These are phyloP conservation scores for Melanotaenia maccullochi DNA, from an alignment of 2,797 vertebrate genomes.

Conservation along the genomic window DNA sequence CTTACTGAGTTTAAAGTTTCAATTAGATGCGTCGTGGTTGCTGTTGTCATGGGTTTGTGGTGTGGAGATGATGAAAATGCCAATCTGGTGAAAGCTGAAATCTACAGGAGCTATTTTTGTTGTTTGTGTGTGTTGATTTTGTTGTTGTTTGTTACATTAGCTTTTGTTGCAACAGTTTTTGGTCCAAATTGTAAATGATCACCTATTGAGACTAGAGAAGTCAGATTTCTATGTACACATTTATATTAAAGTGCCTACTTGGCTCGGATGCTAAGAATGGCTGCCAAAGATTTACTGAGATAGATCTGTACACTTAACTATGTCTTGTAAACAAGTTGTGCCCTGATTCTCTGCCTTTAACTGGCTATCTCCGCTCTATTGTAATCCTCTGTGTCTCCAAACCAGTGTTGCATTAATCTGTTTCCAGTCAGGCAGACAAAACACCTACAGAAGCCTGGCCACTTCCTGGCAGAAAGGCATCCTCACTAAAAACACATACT, in stretches of 20 bases:
- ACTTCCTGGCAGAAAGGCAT: constrained; percentile 37
- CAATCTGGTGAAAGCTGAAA: constrained; percentile 11
- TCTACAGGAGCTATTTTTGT: not conserved
- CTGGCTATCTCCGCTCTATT: not conserved
- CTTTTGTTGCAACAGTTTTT: not conserved
- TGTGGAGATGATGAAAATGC: constrained; percentile 30
- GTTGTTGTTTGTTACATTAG: too few species aligned
- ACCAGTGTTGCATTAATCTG: constrained; percentile 3
- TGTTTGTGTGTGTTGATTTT: too few species aligned
- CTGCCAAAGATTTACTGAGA: constrained; percentile 29
- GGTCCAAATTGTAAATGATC: not conserved
- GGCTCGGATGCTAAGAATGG: not conserved
- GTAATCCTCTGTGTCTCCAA: not conserved
- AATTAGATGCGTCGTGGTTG: constrained; percentile 31
- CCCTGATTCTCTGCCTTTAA: not conserved
- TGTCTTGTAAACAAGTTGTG: constrained; percentile 27
- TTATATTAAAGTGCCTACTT: constrained; percentile 16
- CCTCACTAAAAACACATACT: constrained; percentile 38
- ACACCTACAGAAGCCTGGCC: constrained; percentile 10
- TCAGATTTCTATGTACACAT: constrained; percentile 11
- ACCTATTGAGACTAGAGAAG: constrained; percentile 12
- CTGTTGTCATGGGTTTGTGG: constrained; percentile 42
- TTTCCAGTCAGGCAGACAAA: constrained; percentile 10
- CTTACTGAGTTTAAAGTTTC: constrained; percentile 19
- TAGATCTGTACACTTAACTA: constrained; percentile 28